phyloP scores from a whole-genome alignment of 2,113 vertebrate genomes.

The Dipodomys stephensi region DNA sequence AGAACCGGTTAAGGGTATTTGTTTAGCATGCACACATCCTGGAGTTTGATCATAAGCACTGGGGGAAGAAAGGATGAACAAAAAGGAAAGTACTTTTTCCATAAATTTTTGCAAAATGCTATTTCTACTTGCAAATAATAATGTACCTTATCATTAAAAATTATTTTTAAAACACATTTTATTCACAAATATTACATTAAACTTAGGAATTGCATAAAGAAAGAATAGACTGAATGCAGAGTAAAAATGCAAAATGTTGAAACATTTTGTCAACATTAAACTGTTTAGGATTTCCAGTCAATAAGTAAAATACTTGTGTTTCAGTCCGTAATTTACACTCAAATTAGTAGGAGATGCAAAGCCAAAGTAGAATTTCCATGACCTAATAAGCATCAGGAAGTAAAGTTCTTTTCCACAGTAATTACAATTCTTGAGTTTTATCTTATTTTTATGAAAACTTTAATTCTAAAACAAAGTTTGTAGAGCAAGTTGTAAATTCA shows the following conservation, averaged over 20 bases:
- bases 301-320: neutral
- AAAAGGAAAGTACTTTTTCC: neutral
- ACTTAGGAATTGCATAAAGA: neutral
- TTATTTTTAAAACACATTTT: neutral
- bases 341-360: constrained; percentile 25
- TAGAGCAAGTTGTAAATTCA: constrained; percentile 34
- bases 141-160: neutral
- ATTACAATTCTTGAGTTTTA: constrained; percentile 33
- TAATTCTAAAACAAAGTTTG: constrained; percentile 4
- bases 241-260: constrained; percentile 38
- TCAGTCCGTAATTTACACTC: constrained; percentile 18
- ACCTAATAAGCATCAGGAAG: constrained; percentile 38
- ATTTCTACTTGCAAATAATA: neutral
- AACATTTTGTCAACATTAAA: constrained; percentile 2
- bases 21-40: too few species aligned
- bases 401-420: neutral
- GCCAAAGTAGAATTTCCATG: neutral
- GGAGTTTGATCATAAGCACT: neutral
- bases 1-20: too few species aligned
- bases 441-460: constrained; percentile 51
- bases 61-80: neutral
- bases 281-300: constrained; percentile 1
- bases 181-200: neutral
- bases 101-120: neutral
- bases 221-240: neutral